phyloP scores from a whole-genome alignment of 2,888 invertebrate genomes.

The Cantharis rustica region DNA sequence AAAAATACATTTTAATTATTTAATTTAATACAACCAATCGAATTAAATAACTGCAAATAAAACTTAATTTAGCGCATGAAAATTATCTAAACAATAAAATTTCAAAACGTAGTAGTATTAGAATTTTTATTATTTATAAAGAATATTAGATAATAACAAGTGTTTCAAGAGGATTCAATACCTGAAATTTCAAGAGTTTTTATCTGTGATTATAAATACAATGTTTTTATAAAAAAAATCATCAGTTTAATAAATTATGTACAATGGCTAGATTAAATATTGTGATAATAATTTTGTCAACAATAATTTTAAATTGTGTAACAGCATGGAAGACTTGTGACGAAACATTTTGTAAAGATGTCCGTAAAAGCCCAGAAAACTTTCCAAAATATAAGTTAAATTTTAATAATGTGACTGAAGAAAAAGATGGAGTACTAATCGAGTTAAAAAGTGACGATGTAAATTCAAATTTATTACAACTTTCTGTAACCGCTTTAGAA shows the following conservation, averaged over 20 bases:
- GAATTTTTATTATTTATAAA: background rate
- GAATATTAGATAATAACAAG: background rate
- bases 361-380: constrained; percentile 9
- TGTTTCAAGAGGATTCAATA: background rate
- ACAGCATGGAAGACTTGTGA: constrained; percentile 10
- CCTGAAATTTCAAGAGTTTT: background rate
- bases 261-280: background rate
- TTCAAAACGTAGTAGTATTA: background rate
- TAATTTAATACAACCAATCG: background rate
- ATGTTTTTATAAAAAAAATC: background rate
- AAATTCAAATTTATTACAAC: background rate
- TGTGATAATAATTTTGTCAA: background rate
- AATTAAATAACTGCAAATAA: too few species aligned
- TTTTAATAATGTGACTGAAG: background rate
- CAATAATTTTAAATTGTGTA: background rate
- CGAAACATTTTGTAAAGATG: constrained; percentile 15
- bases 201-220: background rate
- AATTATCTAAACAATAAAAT: background rate
- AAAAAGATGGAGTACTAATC: background rate
- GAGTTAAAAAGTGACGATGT: background rate
- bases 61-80: background rate
- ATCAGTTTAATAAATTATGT: background rate
- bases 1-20: background rate
- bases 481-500: background rate
- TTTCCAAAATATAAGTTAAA: constrained; percentile 54